Evolutionary conservation across 2,113 vertebrate genomes (phyloP).

Genomic region (Brachionichthys hirsutus): DNA sequence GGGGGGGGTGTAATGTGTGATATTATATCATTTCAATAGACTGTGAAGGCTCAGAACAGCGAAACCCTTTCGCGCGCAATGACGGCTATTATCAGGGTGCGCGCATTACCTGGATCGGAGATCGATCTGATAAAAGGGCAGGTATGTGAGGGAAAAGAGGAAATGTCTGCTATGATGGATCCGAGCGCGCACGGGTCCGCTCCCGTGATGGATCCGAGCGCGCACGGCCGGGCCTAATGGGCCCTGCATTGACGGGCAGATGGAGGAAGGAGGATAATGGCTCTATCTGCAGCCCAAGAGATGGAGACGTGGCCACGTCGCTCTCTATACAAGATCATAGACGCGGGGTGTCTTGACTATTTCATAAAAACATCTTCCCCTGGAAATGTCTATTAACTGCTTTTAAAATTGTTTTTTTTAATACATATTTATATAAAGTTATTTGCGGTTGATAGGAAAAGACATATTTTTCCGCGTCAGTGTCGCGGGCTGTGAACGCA

Average conservation of each 20-base stretch:
- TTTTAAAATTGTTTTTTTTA: too few species aligned
- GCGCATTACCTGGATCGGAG: slow-evolving; percentile 61
- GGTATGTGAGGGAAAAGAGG: slow-evolving; percentile 60
- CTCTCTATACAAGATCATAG: slow-evolving; percentile 50
- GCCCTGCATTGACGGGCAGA: slow-evolving; percentile 69
- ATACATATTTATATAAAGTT: too few species aligned
- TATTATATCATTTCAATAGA: slow-evolving; percentile 65
- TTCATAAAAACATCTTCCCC: too few species aligned
- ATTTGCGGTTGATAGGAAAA: too few species aligned
- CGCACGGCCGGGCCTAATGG: slow-evolving; percentile 58
- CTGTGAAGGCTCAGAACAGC: slow-evolving; percentile 45
- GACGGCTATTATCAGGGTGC: slow-evolving; percentile 61
- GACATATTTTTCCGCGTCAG: too few species aligned
- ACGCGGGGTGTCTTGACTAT: neutral
- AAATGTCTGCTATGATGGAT: slow-evolving; percentile 64
- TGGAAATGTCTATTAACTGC: too few species aligned
- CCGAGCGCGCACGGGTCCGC: slow-evolving; percentile 59
- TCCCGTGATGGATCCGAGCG: slow-evolving; percentile 57
- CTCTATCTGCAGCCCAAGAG: slow-evolving; percentile 54
- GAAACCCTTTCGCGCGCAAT: slow-evolving; percentile 36
- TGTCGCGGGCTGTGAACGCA: too few species aligned
- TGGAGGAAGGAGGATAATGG: slow-evolving; percentile 69
- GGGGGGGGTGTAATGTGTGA: slow-evolving; percentile 42
- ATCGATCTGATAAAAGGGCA: slow-evolving; percentile 67
- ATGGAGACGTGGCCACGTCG: slow-evolving; percentile 55